These are phyloP conservation scores for Protophormia terraenovae DNA, from an alignment of 2,888 invertebrate genomes.

Conservation along the genomic window DNA sequence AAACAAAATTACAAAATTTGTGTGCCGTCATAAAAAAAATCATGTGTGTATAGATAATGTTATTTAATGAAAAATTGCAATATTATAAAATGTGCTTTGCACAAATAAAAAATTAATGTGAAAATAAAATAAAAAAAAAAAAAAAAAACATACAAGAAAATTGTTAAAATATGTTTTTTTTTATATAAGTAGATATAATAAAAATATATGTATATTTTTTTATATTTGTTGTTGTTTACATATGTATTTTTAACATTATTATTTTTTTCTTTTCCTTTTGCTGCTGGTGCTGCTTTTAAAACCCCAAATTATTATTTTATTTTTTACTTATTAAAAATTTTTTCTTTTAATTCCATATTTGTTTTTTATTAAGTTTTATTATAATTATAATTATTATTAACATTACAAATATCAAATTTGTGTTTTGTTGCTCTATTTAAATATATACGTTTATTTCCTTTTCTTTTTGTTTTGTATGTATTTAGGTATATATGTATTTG, in stretches of 20 bases:
- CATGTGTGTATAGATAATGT: no score
- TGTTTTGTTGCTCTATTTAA: slow-evolving; percentile 29
- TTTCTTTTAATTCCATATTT: slow-evolving; percentile 19
- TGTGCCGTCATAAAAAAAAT: background rate
- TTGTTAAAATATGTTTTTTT: background rate
- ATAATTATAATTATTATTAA: slow-evolving; percentile 55
- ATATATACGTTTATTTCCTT: slow-evolving; percentile 3
- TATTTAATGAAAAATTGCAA: slow-evolving; percentile 28
- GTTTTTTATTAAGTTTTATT: slow-evolving; percentile 11
- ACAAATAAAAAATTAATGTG: slow-evolving; percentile 39
- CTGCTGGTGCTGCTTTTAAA: no score
- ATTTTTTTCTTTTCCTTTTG: background rate
- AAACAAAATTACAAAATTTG: background rate
- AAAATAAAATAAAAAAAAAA: background rate
- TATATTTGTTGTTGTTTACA: slow-evolving; percentile 5
- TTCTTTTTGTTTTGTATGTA: background rate
- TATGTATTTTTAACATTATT: background rate
- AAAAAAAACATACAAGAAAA: background rate
- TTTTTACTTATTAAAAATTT: slow-evolving; percentile 25
- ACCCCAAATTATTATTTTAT: slow-evolving; percentile 39
- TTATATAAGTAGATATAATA: background rate
- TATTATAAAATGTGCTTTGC: slow-evolving; percentile 57
- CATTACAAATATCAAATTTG: slow-evolving; percentile 66
- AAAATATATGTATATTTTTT: slow-evolving; percentile 6
- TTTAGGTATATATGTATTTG: background rate